phyloP scores from a whole-genome alignment of 2,888 invertebrate species.

The Lamproptera curius region DNA sequence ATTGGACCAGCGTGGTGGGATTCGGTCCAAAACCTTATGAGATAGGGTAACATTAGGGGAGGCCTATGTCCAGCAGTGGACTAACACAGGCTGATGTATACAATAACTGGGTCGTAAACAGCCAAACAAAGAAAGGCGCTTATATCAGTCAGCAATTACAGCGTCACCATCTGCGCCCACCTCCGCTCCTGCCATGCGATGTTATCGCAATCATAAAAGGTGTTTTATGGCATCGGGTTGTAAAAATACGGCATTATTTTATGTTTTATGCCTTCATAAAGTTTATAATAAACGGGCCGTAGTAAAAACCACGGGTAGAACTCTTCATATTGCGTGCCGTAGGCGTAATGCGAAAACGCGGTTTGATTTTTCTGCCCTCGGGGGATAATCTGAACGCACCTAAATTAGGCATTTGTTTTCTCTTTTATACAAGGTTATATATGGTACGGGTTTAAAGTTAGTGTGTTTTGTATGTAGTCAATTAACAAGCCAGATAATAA shows the following conservation, averaged over 20 bases:
- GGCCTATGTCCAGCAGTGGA: no score
- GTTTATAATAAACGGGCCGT: slow-evolving; percentile 69
- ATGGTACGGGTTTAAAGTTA: no score
- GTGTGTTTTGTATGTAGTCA: no score
- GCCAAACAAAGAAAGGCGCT: neutral
- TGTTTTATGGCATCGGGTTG: slow-evolving; percentile 67
- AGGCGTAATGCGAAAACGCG: slow-evolving; percentile 24
- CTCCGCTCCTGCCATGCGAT: slow-evolving; percentile 35
- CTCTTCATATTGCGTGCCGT: slow-evolving; percentile 56
- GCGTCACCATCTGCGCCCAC: slow-evolving; percentile 11
- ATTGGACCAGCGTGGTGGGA: no score
- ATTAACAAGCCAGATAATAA: no score
- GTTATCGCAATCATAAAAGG: slow-evolving; percentile 65
- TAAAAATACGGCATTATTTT: slow-evolving; percentile 71
- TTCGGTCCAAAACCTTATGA: no score
- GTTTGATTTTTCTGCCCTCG: slow-evolving; percentile 15
- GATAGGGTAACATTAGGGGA: no score
- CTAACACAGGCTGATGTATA: no score
- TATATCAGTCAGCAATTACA: neutral
- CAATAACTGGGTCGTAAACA: neutral
- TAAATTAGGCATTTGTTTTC: no score
- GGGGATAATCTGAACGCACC: no score
- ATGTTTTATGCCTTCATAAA: slow-evolving; percentile 69
- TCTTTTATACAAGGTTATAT: no score
- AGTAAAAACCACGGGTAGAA: slow-evolving; percentile 58